These are phyloP conservation scores for Chitala chitala DNA, from an alignment of 2,113 vertebrate species.

Conservation along the genomic window DNA sequence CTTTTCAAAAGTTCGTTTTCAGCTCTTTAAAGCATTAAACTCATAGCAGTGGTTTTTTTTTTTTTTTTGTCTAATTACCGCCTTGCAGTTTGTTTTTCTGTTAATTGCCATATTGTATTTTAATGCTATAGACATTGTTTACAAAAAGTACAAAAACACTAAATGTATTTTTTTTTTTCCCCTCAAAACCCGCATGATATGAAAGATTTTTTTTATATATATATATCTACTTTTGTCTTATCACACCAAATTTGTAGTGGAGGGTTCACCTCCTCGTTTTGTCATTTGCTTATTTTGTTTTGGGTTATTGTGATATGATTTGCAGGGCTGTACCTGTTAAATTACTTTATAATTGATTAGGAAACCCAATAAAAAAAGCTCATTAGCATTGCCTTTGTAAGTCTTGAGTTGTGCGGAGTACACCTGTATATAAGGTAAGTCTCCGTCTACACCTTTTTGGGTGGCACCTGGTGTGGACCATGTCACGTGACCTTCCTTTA, in stretches of 20 bases:
- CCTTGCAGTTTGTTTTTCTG: slow-evolving; percentile 17
- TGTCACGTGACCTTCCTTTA: no score
- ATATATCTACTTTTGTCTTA: slow-evolving; percentile 20
- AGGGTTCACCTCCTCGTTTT: slow-evolving; percentile 35
- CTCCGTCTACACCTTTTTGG: no score
- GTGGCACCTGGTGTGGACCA: no score
- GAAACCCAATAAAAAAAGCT: slow-evolving; percentile 55
- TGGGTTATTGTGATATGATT: slow-evolving; percentile 50
- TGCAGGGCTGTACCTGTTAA: slow-evolving; percentile 56
- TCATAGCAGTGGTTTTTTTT: slow-evolving; percentile 50
- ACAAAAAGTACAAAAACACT: slow-evolving; percentile 67
- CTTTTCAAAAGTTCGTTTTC: slow-evolving; percentile 27
- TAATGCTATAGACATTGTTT: slow-evolving; percentile 54
- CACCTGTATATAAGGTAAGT: no score
- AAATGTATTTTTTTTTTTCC: slow-evolving; percentile 39
- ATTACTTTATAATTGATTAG: slow-evolving; percentile 61
- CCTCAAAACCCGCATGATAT: slow-evolving; percentile 36
- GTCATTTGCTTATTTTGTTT: slow-evolving; percentile 52
- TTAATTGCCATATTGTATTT: slow-evolving; percentile 44
- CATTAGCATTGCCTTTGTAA: no score
- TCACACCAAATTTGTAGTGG: slow-evolving; percentile 53
- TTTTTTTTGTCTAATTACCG: slow-evolving; percentile 39
- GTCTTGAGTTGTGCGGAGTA: no score
- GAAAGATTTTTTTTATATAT: slow-evolving; percentile 38
- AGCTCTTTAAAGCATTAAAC: slow-evolving; percentile 44